Evolutionary conservation across 2,113 vertebrate species (phyloP), one percentile per base, ranked within the genome.

Genomic region (Laterallus jamaicensis): DNA sequence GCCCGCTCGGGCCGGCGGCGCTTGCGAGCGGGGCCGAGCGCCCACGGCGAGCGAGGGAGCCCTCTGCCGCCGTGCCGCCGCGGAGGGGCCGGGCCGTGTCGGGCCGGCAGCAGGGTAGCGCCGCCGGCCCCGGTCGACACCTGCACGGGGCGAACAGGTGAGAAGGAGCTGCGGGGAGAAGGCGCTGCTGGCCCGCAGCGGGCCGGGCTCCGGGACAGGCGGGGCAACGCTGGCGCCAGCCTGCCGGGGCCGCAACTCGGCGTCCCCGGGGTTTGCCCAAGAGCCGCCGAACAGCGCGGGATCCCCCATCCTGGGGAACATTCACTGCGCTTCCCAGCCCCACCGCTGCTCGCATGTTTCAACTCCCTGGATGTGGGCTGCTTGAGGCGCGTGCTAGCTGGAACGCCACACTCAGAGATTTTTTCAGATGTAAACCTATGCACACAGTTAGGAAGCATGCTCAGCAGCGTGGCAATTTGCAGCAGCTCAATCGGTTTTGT

Each of bases 371-470:
- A 7, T 0, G 67, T 6, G 15, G 55, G 37, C 81, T 69, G 0
- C 29, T 29, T 31, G 7, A 6, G 13, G 19, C 6, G 24, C 59
- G 0, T 1, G 39, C 49, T 3, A 0, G 5, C 18, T 4, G 0
- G 64, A 17, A 11, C 0, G 58, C 8, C 11, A 7, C 29, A 1
- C 32, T 3, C 9, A 25, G 2, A 32, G 67, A 29, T 7, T 3
- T 39, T 39, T 77, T 76, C 9, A 67, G 26, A 69, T 21, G 44
- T 25, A 44, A 54, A 70, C 52, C 5, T 15, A 29, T 13, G 56
- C 58, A 7, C 9, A 2, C 76, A 4, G 6, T 66, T 39, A 47
- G 22, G 20, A 58, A 60, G 12, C 25, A 4, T 8, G 28, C 10
- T 74, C 68, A 26, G 54, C 39, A 1, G 3, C 18, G 28, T 20